Evolutionary conservation across 64 coral and sea anemone genomes (phyloP), one percentile per base, ranked within the genome.

Genomic region (Montipora sp.): DNA sequence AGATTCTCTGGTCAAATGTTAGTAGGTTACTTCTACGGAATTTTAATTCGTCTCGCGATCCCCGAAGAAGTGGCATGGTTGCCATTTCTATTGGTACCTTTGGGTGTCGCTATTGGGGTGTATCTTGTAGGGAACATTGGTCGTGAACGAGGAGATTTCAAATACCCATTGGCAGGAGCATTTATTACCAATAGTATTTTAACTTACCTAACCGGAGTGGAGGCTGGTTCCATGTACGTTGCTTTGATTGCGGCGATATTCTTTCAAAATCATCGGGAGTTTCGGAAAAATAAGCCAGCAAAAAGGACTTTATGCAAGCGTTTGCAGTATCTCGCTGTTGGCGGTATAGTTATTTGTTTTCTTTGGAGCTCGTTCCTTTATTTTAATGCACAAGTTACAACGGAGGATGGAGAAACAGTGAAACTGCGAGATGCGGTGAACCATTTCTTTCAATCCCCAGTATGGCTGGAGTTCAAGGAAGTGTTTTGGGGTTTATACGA

Each of bases 1-100:
- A 87, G 98, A 86, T 99, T 99, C 47, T 80, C 95, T 36, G 98
- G 98, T 2, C 98, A 99, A 89, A 99, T 99, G 98, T 69, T 99
- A 3, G 98, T 99, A 1, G 98, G 98, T 2, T 96, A 94, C 87
- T 99, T 99, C 74, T 99, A 99, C 79, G 98, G 98, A 5, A 96
- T 99, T 61, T 83, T 99, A 3, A 88, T 92, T 70, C 89, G 98
- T 60, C 51, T 99, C 7, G 98, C 98, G 36, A 96, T 99, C 73
- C 98, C 98, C 16, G 98, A 96, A n/a, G 73, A 80, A n/a, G 86
- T 94, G 8, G 96, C 80, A 49, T 96, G 94, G 98, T 69, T 45
- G 5, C 74, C 94, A 7, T 80, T 84, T 13, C 22, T 99, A n/a
- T 79, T 96, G 8, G 98, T 99, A 15, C 98, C 98, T 13, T 80